Evolutionary conservation across 2,888 invertebrate genomes (phyloP).

Genomic region (Meiosimyza platycephala): DNA sequence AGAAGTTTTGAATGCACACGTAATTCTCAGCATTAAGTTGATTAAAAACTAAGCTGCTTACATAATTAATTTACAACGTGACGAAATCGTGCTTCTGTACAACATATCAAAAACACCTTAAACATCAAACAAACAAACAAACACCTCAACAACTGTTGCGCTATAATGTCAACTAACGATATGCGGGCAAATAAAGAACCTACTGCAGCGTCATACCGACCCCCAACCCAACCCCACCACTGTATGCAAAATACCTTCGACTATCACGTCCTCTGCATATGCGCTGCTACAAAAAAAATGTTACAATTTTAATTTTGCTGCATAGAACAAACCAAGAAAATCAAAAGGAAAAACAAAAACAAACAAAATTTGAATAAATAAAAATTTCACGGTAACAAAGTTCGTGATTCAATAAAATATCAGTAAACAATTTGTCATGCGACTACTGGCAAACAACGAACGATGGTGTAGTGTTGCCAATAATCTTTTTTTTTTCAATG

Average conservation of each 20-base stretch:
- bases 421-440: slow-evolving; percentile 45
- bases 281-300: no score
- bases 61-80: background rate
- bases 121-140: background rate
- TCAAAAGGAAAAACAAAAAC: no score
- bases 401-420: slow-evolving; percentile 45
- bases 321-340: no score
- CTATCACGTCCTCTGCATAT: background rate
- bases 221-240: background rate
- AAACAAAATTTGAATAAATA: background rate
- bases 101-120: slow-evolving; percentile 7
- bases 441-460: slow-evolving; percentile 42
- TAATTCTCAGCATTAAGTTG: background rate
- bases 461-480: slow-evolving; percentile 16
- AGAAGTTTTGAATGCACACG: no score
- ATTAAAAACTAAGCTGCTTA: background rate
- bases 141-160: background rate
- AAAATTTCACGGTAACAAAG: slow-evolving; percentile 25
- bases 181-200: background rate
- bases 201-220: background rate
- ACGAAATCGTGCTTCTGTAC: background rate
- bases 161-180: background rate
- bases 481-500: background rate
- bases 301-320: no score
- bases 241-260: background rate